A percentile compares a stretch with the other conserved stretches of the same genome.
These are phyloP conservation scores for Sarcophaga bullata DNA, from an alignment of 1,140 invertebrate species.

Conservation along the genomic window DNA sequence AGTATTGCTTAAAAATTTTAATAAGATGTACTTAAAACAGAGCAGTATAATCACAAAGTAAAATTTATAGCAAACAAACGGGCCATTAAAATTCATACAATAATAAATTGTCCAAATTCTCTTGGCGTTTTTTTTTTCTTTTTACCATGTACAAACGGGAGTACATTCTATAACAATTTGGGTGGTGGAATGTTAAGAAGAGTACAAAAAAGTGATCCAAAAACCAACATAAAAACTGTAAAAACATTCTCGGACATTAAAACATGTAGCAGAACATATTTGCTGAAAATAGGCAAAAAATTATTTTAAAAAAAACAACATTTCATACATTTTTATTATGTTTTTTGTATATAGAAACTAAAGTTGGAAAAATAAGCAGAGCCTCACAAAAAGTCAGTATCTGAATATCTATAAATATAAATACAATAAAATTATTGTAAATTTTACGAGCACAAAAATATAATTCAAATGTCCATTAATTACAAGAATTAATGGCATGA, in stretches of 20 bases:
- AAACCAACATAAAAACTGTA: constrained; percentile 7
- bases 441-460: constrained; percentile 65
- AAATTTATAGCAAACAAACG: constrained; percentile 36
- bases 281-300: neutral
- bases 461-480: constrained; percentile 65
- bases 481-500: constrained; percentile 52
- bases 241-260: constrained; percentile 17
- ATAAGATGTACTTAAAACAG: constrained; percentile 18
- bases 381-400: neutral
- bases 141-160: too few species aligned
- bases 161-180: too few species aligned
- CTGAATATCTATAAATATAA: constrained; percentile 28
- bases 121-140: too few species aligned
- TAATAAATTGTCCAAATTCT: constrained; percentile 29
- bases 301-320: neutral
- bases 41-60: constrained; percentile 28
- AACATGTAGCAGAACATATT: neutral
- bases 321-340: neutral
- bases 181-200: neutral
- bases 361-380: neutral
- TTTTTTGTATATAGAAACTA: neutral
- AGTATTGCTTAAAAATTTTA: constrained; percentile 37
- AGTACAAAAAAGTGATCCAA: neutral
- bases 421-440: constrained; percentile 61
- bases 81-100: constrained; percentile 38